Base-by-base conservation (phyloP, 2,797 vertebrate species). In the Acestrorhynchus altus region DNA sequence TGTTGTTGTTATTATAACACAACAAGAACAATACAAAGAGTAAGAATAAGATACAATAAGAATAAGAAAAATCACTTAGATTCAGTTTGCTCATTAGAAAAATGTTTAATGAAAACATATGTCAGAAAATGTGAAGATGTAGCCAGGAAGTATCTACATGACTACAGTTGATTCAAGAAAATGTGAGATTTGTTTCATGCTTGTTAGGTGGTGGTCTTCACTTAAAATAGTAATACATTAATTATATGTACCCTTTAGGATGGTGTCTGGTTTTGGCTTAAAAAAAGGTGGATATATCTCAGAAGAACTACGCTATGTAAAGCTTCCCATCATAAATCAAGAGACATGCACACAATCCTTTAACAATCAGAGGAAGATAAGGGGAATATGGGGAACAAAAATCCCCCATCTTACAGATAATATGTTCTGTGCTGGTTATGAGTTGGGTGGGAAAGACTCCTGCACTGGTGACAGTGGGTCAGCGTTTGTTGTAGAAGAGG, bases 341-440 rank as follows among this genome's bases (percentile, higher is more conserved):
- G 4, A 46, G n/a, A 71, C 0, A 5, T 93, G 91, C 77, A 68
- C 9, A 0, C 0, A 3, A 0, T 88, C 88, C 8, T 0, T 90
- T 9, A 8, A 0, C 16, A 0, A 0, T 28, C 1, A 2, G 8
- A 15, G 13, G 18, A 31, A 15, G 8, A 46, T 13, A 20, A 0
- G 2, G 0, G 4, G 13, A 0, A 40, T 3, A 10, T 8, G 1
- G 49, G 5, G 46, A 9, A 2, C 12, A 16, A 0, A 2, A 10
- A 4, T 28, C 16, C 11, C 18, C 4, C n/a, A 16, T 63, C 1
- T 90, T 66, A 86, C 90, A 18, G 11, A 82, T 26, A 92, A 92
- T 82, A 92, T 92, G 92, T 90, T 92, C 74, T 93, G 91, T 13
- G 92, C 87, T 74, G 88, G 90, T 74, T 0, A 66, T 2, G 69